Percentiles rank a stretch among this genome's conserved stretches.
Conservation (phyloP, 1,140 invertebrate species). For the Armadillidium nasatum region DNA sequence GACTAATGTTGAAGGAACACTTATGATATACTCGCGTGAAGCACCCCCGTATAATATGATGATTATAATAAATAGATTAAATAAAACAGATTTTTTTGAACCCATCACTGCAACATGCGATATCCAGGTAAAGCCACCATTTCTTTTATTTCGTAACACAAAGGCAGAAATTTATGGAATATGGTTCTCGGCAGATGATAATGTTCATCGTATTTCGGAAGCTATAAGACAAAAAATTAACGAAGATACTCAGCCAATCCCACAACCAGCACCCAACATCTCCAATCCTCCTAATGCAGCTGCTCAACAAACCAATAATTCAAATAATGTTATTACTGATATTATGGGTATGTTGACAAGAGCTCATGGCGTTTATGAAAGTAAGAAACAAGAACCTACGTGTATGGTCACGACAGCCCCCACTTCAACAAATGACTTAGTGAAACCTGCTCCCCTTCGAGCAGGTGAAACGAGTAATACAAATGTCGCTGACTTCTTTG, state of each 20-base stretch:
- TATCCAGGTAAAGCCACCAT: constrained; percentile 43
- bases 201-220: constrained; percentile 38
- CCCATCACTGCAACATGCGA: constrained; percentile 40
- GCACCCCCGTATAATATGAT: constrained; percentile 43
- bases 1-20: constrained; percentile 42
- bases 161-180: constrained; percentile 42
- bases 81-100: constrained; percentile 41
- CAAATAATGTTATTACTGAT: constrained; percentile 25
- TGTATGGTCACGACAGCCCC: constrained; percentile 33
- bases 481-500: constrained; percentile 44
- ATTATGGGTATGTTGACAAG: constrained; percentile 43
- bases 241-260: constrained; percentile 27
- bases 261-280: constrained; percentile 33
- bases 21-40: constrained; percentile 41
- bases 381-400: constrained; percentile 37
- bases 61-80: constrained; percentile 42
- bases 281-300: constrained; percentile 29
- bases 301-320: background rate
- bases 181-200: constrained; percentile 42
- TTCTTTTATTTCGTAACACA: constrained; percentile 38
- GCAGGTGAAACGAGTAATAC: constrained; percentile 29
- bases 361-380: constrained; percentile 43
- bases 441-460: constrained; percentile 33
- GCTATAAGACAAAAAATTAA: constrained; percentile 38
- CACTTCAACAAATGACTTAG: constrained; percentile 30